Base-by-base conservation (phyloP, 2,797 vertebrate species). In the Acrocephalus scirpaceus region DNA sequence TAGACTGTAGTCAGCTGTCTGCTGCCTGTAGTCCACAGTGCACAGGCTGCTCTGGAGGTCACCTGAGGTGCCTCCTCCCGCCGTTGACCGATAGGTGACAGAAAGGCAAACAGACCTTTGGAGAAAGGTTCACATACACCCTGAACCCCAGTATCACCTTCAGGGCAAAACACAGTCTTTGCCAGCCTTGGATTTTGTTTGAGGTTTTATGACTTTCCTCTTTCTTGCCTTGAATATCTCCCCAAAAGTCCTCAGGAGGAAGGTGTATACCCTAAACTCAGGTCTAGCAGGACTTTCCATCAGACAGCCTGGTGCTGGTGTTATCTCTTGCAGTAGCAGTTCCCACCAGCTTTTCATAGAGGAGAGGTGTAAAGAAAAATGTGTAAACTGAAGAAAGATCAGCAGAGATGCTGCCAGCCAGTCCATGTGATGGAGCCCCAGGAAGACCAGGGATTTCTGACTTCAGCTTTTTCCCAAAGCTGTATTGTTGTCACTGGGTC, bases 1-100 rank as follows among this genome's bases (percentile, higher is more conserved):
- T 85, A 96, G 95, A 95, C 95, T 86, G 90, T 40, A 94, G 95
- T 82, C 92, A 92, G 80, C 80, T 90, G 96, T 95, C 95, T 96
- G 94, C 94, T 95, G 86, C 96, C 95, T 77, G 90, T 53, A 95
- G 71, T 95, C 86, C 93, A 90, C 60, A 79, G 90, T 38, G 90
- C 74, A 78, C 66, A 88, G 58, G 85, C 89, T 21, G 16, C 71
- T 95, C 57, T 65, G 88, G 79, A 96, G 93, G 95, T 96, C 91
- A 96, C 53, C 67, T 32, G 60, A 91, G 95, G 96, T 95, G 22
- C 57, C 45, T 91, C 67, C 80, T 94, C 62, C 76, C 0, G 3
- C 79, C 54, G 3, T 26, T 8, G 2, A 82, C 80, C 6, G 9
- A 79, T 36, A 73, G 94, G 91, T 91, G 90, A 90, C 29, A 34